These are phyloP conservation scores for Gymnogyps californianus DNA, from an alignment of 2,113 vertebrate genomes.

Conservation along the genomic window DNA sequence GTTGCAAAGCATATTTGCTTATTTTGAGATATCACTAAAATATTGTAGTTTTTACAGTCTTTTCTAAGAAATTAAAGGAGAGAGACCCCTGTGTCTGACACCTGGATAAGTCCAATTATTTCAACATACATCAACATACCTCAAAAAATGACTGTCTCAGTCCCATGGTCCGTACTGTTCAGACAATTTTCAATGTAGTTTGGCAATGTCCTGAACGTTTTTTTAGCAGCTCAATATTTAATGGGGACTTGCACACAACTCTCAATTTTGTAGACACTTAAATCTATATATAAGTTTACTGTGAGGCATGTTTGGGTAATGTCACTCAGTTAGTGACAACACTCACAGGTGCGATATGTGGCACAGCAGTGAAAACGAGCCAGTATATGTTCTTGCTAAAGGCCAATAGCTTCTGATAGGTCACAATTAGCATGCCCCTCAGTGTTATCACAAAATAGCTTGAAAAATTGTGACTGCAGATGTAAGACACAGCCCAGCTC, in stretches of 20 bases:
- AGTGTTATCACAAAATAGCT: not conserved
- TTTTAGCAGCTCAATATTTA: not conserved
- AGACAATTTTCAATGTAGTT: not conserved
- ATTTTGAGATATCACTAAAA: not conserved
- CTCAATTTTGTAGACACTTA: not conserved
- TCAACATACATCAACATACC: not conserved
- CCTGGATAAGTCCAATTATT: not conserved
- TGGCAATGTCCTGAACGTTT: not conserved
- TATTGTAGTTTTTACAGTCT: not conserved
- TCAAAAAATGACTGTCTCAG: not conserved
- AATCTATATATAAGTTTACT: not conserved
- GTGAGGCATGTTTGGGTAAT: not conserved
- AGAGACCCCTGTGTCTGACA: not conserved
- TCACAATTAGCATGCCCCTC: not conserved
- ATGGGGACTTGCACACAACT: not conserved
- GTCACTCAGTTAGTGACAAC: not conserved
- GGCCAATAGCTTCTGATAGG: not conserved
- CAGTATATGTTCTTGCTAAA: not conserved
- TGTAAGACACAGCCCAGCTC: not conserved
- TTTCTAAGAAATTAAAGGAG: not conserved
- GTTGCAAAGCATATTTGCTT: not conserved
- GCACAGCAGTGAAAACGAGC: not conserved
- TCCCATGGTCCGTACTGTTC: not conserved
- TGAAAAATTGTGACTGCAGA: not conserved
- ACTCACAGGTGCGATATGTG: not conserved